Conservation (phyloP, 2,888 invertebrate species). For the Ophion slaviceki region DNA sequence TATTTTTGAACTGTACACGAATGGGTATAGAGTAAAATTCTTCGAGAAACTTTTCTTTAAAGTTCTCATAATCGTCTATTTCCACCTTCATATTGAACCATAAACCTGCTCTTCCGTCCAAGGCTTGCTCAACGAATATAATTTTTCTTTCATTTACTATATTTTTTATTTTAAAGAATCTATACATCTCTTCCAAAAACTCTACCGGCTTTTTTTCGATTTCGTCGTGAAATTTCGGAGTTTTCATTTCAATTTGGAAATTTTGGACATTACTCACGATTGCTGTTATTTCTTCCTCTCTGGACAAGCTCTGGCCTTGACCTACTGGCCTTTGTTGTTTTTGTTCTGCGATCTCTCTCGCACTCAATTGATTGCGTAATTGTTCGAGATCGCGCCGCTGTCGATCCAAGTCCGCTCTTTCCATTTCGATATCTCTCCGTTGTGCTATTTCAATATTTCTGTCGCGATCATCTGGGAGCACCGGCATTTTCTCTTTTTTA, state of each 20-base stretch:
- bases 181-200: conserved; percentile 28
- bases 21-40: conserved; percentile 46
- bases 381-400: background rate
- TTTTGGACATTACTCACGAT: conserved; percentile 32
- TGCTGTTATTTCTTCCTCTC: conserved; percentile 4
- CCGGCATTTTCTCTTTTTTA: background rate
- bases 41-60: conserved; percentile 23
- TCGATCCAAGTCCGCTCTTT: background rate
- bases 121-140: conserved; percentile 8
- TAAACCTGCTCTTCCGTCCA: conserved; percentile 15
- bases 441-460: background rate
- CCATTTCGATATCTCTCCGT: background rate
- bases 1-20: conserved; percentile 34
- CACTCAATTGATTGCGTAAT: background rate
- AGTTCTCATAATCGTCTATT: conserved; percentile 23
- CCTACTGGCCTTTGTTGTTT: background rate
- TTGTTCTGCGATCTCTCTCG: background rate
- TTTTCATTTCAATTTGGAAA: conserved; percentile 27
- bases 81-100: conserved; percentile 28
- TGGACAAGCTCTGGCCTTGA: background rate
- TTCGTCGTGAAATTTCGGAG: conserved; percentile 35
- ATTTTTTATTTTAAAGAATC: conserved; percentile 28
- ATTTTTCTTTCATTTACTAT: background rate
- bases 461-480: background rate
- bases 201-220: conserved; percentile 4